Evolutionary conservation across 2,797 vertebrate genomes (phyloP).

Genomic region (Chaenodraco wilsoni): DNA sequence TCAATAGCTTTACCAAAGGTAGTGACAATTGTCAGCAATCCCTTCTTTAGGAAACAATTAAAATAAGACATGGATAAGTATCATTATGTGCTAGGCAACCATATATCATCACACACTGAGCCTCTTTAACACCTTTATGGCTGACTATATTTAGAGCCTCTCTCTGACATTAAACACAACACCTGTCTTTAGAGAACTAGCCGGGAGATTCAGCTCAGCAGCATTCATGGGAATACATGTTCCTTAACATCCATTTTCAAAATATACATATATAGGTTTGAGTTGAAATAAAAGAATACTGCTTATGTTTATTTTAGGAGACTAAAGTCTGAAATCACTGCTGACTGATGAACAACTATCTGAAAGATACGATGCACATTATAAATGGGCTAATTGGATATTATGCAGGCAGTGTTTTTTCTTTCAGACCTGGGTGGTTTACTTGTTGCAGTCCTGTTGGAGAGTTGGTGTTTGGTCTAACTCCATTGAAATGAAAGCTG

Average conservation of each 20-base stretch:
- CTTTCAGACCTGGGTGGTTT: not conserved
- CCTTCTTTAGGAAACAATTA: slow-evolving; percentile 4
- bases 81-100: slow-evolving; percentile 37
- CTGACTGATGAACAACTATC: not conserved
- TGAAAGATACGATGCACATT: not conserved
- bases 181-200: slow-evolving; percentile 54
- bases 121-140: slow-evolving; percentile 64
- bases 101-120: slow-evolving; percentile 37
- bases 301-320: not conserved
- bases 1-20: not conserved
- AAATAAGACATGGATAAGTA: slow-evolving; percentile 18
- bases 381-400: not conserved
- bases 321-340: not conserved
- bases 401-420: not conserved
- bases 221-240: not conserved
- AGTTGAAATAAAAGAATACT: slow-evolving; percentile 1
- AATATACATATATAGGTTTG: not conserved
- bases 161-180: slow-evolving; percentile 41
- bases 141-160: slow-evolving; percentile 55
- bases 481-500: slow-evolving; percentile 61
- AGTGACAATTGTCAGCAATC: not conserved
- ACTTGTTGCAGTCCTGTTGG: slow-evolving; percentile 2
- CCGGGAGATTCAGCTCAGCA: not conserved
- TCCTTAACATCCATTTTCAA: not conserved
- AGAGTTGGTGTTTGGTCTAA: slow-evolving; percentile 28